Conservation (phyloP, 2,797 vertebrate genomes). For the Esox masquinongy region DNA sequence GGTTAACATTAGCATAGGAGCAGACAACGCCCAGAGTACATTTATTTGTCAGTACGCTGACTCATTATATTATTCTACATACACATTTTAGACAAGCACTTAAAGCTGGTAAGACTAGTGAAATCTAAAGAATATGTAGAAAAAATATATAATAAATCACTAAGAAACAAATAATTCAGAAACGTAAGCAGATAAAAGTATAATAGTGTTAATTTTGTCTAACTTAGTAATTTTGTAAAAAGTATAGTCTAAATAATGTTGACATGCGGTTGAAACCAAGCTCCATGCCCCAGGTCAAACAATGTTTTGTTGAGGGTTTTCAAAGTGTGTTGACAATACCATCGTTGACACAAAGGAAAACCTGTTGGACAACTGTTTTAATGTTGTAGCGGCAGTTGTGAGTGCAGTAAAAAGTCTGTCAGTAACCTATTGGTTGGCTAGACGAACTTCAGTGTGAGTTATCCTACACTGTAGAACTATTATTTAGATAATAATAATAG, state of each 20-base stretch:
- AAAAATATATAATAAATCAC: not conserved
- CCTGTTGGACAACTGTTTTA: conserved; percentile 55
- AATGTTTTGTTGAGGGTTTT: conserved; percentile 13
- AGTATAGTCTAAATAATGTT: not conserved
- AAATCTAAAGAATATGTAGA: not conserved
- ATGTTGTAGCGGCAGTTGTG: conserved; percentile 15
- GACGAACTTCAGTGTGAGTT: not conserved
- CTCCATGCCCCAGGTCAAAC: not conserved
- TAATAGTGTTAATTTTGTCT: not conserved
- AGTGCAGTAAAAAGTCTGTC: not conserved
- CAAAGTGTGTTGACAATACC: not conserved
- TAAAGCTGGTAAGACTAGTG: not conserved
- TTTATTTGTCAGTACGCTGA: not conserved
- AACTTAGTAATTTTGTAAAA: not conserved
- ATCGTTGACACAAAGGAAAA: conserved; percentile 33
- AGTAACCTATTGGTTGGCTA: not conserved
- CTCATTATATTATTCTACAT: conserved; percentile 8
- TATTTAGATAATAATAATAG: not conserved
- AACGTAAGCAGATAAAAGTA: not conserved
- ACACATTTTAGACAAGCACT: not conserved
- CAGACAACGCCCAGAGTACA: not conserved
- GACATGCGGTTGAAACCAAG: not conserved
- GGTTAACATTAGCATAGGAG: conserved; percentile 11
- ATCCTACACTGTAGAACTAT: not conserved
- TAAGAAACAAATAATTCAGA: not conserved